A percentile compares a stretch with the other conserved stretches of the same genome.
Conservation (phyloP, 1,140 invertebrate species). For the Tribolium castaneum region DNA sequence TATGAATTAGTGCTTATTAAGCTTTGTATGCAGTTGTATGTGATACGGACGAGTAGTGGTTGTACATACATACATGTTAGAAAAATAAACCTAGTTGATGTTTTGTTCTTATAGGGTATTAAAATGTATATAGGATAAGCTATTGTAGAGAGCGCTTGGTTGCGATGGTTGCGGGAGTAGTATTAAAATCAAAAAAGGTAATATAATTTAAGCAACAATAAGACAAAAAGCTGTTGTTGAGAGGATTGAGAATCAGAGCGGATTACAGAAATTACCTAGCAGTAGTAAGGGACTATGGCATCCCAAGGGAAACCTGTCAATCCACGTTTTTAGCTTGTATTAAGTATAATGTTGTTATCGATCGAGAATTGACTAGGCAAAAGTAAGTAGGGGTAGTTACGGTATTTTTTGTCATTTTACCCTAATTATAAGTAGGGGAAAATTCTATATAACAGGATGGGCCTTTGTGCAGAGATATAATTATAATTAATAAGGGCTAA, state of each 20-base stretch:
- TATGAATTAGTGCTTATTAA: not conserved
- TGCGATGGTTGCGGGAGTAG: not conserved
- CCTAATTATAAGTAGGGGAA: slow-evolving; percentile 37
- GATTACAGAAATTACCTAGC: slow-evolving; percentile 36
- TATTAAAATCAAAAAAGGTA: slow-evolving; percentile 37
- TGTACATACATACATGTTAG: not conserved
- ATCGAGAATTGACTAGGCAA: not conserved
- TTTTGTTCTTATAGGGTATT: not conserved
- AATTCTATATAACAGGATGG: slow-evolving; percentile 20
- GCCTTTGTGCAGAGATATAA: slow-evolving; percentile 25
- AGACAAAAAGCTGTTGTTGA: slow-evolving; percentile 42
- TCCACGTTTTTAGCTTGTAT: slow-evolving; percentile 27
- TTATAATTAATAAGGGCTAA: slow-evolving; percentile 40
- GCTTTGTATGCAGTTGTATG: not conserved
- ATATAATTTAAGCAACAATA: slow-evolving; percentile 43
- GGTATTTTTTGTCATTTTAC: slow-evolving; percentile 35
- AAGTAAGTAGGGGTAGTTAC: slow-evolving; percentile 20
- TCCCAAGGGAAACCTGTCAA: slow-evolving; percentile 39
- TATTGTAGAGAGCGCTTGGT: not conserved
- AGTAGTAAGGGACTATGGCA: slow-evolving; percentile 25
- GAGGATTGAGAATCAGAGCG: slow-evolving; percentile 36
- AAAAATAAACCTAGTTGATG: not conserved
- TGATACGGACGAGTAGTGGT: not conserved
- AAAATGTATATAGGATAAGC: not conserved
- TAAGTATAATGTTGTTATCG: slow-evolving; percentile 18